phyloP scores from a whole-genome alignment of 2,888 invertebrate genomes.

The Sisyra terminalis region DNA sequence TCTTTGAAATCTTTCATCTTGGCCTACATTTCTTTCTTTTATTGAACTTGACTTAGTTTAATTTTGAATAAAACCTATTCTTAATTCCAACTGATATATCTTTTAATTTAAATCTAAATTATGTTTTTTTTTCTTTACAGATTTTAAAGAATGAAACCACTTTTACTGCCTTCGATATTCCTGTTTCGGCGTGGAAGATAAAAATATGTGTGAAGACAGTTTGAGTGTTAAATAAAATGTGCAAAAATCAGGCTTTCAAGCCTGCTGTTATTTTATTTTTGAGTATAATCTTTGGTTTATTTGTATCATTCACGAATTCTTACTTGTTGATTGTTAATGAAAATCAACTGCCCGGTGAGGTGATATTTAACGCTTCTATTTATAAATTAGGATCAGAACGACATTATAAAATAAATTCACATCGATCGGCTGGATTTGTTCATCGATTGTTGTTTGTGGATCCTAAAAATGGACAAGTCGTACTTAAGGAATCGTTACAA shows the following conservation, averaged over 20 bases:
- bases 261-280: conserved; percentile 4
- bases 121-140: conserved; percentile 4
- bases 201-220: background rate
- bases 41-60: too few species aligned
- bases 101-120: background rate
- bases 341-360: conserved; percentile 38
- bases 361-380: conserved; percentile 64
- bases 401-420: conserved; percentile 60
- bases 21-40: too few species aligned
- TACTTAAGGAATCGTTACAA: conserved; percentile 50
- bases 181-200: conserved; percentile 6
- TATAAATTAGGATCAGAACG: conserved; percentile 65
- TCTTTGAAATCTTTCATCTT: too few species aligned
- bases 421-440: conserved; percentile 70
- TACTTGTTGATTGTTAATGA: conserved; percentile 25
- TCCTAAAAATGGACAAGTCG: conserved; percentile 54
- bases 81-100: too few species aligned
- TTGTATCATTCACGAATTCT: conserved; percentile 7
- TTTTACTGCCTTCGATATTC: conserved; percentile 2
- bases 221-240: conserved; percentile 6
- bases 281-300: background rate
- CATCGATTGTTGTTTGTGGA: conserved; percentile 61
- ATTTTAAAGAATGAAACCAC: conserved; percentile 4
- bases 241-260: conserved; percentile 6
- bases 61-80: too few species aligned